Conservation (phyloP, 1,140 invertebrate genomes). For the Drosophila subobscura region DNA sequence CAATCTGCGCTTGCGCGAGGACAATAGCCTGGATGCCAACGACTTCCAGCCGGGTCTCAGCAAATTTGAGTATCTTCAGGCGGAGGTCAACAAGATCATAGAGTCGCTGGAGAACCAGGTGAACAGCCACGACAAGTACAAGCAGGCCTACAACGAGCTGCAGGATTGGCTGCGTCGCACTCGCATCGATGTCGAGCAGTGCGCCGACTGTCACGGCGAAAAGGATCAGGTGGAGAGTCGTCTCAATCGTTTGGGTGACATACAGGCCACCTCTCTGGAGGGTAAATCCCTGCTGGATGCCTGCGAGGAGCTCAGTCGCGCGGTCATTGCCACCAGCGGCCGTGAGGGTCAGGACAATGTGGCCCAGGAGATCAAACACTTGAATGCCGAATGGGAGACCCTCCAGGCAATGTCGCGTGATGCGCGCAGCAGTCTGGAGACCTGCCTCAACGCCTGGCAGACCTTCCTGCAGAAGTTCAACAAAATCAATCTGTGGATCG, state of each 20-base stretch:
- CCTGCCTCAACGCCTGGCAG: slow-evolving; percentile 93
- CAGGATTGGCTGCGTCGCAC: slow-evolving; percentile 94
- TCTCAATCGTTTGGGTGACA: slow-evolving; percentile 88
- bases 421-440: slow-evolving; percentile 89
- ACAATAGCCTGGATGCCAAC: slow-evolving; percentile 86
- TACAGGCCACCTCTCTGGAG: slow-evolving; percentile 87
- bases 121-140: slow-evolving; percentile 93
- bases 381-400: slow-evolving; percentile 95
- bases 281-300: slow-evolving; percentile 90
- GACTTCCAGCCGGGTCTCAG: slow-evolving; percentile 89
- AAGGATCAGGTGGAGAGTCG: slow-evolving; percentile 90
- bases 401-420: slow-evolving; percentile 92
- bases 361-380: slow-evolving; percentile 91
- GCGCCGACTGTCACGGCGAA: slow-evolving; percentile 92
- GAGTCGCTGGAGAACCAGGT: slow-evolving; percentile 92
- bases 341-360: slow-evolving; percentile 94
- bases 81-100: slow-evolving; percentile 87
- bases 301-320: slow-evolving; percentile 90
- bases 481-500: slow-evolving; percentile 91
- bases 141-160: slow-evolving; percentile 91
- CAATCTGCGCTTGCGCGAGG: slow-evolving; percentile 87
- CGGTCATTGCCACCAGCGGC: slow-evolving; percentile 91
- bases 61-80: slow-evolving; percentile 89
- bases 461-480: slow-evolving; percentile 91
- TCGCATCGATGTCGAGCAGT: slow-evolving; percentile 92